phyloP scores from a whole-genome alignment of 2,113 vertebrate species.

The Crypturellus undulatus region DNA sequence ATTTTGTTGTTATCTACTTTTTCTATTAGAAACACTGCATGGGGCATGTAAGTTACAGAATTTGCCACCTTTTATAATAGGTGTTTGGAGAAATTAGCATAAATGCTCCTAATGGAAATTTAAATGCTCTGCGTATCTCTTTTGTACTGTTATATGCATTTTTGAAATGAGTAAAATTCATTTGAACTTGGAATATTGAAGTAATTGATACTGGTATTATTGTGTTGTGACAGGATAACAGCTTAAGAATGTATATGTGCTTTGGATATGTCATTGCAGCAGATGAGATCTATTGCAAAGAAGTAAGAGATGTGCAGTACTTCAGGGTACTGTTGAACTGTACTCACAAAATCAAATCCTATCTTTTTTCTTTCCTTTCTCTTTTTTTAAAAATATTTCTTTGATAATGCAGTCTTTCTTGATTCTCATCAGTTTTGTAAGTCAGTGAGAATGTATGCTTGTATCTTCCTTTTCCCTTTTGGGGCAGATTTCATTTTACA shows the following conservation, averaged over 20 bases:
- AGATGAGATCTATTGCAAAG: background rate
- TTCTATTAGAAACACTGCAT: conserved; percentile 36
- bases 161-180: background rate
- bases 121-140: background rate
- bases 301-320: background rate
- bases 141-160: background rate
- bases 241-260: background rate
- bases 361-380: background rate
- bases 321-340: background rate
- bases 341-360: background rate
- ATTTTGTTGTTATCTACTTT: conserved; percentile 35
- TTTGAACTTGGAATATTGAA: background rate
- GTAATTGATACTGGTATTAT: background rate
- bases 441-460: background rate
- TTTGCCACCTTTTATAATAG: conserved; percentile 13
- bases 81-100: conserved; percentile 23
- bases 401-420: background rate
- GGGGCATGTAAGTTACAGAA: background rate
- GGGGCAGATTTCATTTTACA: background rate
- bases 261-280: background rate
- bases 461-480: background rate
- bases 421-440: background rate
- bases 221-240: background rate
- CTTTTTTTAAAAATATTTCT: background rate
- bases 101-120: conserved; percentile 13